Conservation (phyloP, 2,797 vertebrate species). For the Prionace glauca region DNA sequence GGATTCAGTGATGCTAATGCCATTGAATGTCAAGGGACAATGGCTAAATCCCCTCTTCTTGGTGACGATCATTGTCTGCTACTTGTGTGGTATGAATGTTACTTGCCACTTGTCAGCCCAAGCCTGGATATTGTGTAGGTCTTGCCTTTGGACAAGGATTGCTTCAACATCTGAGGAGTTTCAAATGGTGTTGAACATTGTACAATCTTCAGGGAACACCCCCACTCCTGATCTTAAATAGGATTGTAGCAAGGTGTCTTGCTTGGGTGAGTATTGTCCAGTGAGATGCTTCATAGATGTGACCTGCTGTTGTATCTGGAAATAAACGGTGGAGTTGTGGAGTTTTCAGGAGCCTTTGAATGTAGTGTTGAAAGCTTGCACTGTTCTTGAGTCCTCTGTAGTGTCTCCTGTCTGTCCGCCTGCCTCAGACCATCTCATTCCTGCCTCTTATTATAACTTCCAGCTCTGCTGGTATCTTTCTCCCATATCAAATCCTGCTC, state of each 20-base stretch:
- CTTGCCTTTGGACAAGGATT: too few relatives aligned
- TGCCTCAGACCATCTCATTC: background rate
- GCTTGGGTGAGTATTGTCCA: background rate
- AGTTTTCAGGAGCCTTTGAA: background rate
- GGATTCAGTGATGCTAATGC: too few relatives aligned
- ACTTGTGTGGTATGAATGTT: too few relatives aligned
- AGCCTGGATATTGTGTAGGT: too few relatives aligned
- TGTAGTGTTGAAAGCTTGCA: background rate
- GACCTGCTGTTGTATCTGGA: background rate
- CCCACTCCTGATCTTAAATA: background rate
- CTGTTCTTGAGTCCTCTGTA: background rate
- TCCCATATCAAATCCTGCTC: background rate
- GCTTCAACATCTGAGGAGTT: too few relatives aligned
- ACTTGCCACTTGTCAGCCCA: too few relatives aligned
- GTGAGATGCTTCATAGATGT: background rate
- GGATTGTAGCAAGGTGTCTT: background rate
- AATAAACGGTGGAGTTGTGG: background rate
- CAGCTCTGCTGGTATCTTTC: background rate
- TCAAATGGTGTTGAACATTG: too few relatives aligned
- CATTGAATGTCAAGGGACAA: too few relatives aligned
- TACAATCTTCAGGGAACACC: too few relatives aligned
- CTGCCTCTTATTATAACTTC: background rate
- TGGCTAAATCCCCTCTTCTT: too few relatives aligned
- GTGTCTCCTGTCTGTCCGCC: background rate
- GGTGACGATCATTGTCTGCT: too few relatives aligned